These are phyloP conservation scores for Enhydra lutris DNA, from an alignment of 2,113 vertebrate species.

Conservation along the genomic window DNA sequence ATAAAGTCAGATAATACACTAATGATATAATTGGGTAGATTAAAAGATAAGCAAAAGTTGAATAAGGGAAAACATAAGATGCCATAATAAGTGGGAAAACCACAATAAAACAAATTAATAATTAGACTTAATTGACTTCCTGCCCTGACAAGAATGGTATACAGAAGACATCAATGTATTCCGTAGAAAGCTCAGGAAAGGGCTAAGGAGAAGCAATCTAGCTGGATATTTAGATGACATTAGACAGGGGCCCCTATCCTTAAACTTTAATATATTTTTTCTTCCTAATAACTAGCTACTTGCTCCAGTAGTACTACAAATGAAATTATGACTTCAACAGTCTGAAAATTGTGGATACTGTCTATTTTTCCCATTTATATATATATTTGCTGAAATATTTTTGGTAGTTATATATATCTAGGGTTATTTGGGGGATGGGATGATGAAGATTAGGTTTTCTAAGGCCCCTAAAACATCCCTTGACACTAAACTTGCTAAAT, in stretches of 20 bases:
- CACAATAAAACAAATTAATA: not conserved
- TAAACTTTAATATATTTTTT: not conserved
- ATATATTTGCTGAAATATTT: not conserved
- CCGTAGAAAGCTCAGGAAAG: not conserved
- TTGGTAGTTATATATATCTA: not conserved
- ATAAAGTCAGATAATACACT: not conserved
- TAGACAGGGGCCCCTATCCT: not conserved
- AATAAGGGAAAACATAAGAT: not conserved
- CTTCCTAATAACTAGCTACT: not conserved
- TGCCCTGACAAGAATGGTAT: not conserved
- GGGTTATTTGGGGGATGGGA: not conserved
- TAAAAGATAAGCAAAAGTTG: constrained; percentile 18
- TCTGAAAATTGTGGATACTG: not conserved
- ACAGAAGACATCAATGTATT: not conserved
- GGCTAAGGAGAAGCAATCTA: not conserved
- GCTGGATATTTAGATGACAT: not conserved
- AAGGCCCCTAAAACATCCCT: not conserved
- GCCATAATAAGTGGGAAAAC: not conserved
- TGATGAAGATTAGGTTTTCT: not conserved
- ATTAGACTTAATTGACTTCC: not conserved
- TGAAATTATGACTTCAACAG: not conserved
- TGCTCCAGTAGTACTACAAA: not conserved
- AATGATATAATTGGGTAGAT: not conserved
- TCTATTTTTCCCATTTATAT: not conserved
- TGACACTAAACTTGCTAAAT: not conserved